Evolutionary conservation across 2,888 invertebrate genomes (phyloP).

Genomic region (Sipha maydis): DNA sequence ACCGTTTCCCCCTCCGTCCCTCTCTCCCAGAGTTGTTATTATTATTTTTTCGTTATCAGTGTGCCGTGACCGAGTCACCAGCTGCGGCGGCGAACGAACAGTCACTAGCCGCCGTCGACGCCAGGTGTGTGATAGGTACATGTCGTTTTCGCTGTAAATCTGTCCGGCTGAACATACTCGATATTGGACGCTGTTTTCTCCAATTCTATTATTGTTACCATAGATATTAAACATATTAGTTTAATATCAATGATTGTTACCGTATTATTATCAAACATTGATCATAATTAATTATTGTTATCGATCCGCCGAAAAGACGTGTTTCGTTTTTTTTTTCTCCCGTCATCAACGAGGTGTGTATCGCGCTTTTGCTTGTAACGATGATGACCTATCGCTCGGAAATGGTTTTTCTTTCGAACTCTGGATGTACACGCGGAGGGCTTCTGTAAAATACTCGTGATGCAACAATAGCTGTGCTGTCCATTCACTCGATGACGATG

Average conservation of each 20-base stretch:
- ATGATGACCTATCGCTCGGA: neutral
- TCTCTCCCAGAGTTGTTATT: neutral
- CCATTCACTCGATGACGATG: neutral
- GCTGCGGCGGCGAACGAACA: neutral
- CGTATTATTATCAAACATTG: too few relatives aligned
- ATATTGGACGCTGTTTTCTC: too few relatives aligned
- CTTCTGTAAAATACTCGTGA: neutral
- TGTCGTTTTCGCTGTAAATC: neutral
- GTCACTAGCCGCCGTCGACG: neutral
- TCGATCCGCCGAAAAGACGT: too few relatives aligned
- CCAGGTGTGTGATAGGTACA: slow-evolving; percentile 8
- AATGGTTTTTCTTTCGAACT: neutral
- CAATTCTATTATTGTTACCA: neutral
- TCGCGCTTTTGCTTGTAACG: neutral
- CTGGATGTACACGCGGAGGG: neutral
- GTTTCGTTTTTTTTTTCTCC: too few relatives aligned
- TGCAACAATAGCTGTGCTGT: neutral
- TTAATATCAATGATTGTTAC: too few relatives aligned
- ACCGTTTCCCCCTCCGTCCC: neutral
- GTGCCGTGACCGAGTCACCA: slow-evolving; percentile 35
- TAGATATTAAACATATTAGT: too few relatives aligned
- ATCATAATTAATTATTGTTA: too few relatives aligned
- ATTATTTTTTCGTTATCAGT: slow-evolving; percentile 13
- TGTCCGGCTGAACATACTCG: neutral
- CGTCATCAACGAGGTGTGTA: too few relatives aligned